Conservation (phyloP, 2,888 invertebrate species). For the Metopia argyrocephala region DNA sequence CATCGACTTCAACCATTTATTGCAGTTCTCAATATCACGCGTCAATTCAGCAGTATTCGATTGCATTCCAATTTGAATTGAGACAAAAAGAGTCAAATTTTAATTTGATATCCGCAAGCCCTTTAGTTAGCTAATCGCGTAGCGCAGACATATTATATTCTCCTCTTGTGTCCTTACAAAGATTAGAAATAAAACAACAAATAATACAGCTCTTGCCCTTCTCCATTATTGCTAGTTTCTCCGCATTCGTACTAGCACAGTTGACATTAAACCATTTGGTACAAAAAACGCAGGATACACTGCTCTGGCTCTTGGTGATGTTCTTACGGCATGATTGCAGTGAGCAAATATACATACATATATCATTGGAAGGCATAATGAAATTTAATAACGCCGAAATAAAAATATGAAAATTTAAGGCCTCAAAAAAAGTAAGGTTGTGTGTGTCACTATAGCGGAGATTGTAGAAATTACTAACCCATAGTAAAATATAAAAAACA, state of each 20-base stretch:
- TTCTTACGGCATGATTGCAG: neutral
- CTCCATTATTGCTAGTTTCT: neutral
- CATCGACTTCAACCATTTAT: no score
- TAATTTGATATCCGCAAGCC: neutral
- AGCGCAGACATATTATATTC: neutral
- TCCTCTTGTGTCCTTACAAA: neutral
- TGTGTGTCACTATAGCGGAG: no score
- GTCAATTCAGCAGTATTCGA: neutral
- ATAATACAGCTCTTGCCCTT: neutral
- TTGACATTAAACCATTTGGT: conserved; percentile 4
- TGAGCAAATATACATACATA: neutral
- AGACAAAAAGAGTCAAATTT: neutral
- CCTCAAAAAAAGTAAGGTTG: no score
- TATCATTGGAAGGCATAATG: neutral
- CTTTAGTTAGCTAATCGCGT: neutral
- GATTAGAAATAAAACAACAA: neutral
- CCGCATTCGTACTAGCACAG: neutral
- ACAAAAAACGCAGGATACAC: neutral
- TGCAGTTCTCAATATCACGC: neutral
- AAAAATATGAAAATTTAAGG: no score
- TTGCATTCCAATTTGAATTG: neutral
- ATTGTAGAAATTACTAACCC: no score
- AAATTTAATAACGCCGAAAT: no score
- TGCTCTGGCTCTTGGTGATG: neutral
- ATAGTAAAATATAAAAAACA: no score